Evolutionary conservation across 1,140 invertebrate genomes (phyloP).

Genomic region (Drosophila carrolli): DNA sequence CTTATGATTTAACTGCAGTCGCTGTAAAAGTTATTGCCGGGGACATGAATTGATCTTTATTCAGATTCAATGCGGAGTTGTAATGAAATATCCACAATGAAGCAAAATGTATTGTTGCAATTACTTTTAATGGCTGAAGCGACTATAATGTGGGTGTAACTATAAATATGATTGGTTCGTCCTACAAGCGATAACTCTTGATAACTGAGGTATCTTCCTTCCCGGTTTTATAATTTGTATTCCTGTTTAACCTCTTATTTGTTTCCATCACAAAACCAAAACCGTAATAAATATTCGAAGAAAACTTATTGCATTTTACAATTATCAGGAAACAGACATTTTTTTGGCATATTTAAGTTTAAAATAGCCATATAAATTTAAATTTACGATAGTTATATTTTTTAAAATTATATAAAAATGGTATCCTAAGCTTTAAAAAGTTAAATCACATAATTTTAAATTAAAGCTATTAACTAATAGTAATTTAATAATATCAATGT

Average conservation of each 20-base stretch:
- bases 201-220: not conserved
- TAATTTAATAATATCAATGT: too few relatives aligned
- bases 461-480: too few relatives aligned
- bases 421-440: too few relatives aligned
- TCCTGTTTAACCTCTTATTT: not conserved
- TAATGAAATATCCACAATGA: conserved; percentile 35
- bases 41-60: conserved; percentile 43
- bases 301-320: too few relatives aligned
- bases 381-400: too few relatives aligned
- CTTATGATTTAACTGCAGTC: conserved; percentile 69
- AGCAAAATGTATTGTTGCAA: conserved; percentile 32
- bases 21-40: conserved; percentile 51
- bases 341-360: too few relatives aligned
- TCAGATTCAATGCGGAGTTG: conserved; percentile 31
- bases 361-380: too few relatives aligned
- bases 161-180: conserved; percentile 10
- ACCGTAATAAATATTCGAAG: too few relatives aligned
- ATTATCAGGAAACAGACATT: too few relatives aligned
- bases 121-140: conserved; percentile 31
- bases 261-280: not conserved
- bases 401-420: too few relatives aligned
- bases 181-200: conserved; percentile 23
- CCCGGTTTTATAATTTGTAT: not conserved
- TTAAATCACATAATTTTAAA: too few relatives aligned
- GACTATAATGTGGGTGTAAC: conserved; percentile 18